Conservation (phyloP, 2,113 vertebrate species). For the Solenodon paradoxus region DNA sequence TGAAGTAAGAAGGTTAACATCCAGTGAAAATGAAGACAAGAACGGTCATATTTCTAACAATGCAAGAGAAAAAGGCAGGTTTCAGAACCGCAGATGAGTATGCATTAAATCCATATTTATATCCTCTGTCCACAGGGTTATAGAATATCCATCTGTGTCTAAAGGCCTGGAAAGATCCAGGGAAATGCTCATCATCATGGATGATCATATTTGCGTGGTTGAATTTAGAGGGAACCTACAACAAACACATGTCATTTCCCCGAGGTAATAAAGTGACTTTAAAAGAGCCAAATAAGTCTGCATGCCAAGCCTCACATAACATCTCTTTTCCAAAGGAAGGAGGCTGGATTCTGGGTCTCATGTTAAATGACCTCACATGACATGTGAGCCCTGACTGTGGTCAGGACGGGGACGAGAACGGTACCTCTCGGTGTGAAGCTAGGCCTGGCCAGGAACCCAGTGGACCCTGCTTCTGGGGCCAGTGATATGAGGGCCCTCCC, state of each 20-base stretch:
- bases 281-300: neutral
- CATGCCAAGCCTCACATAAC: neutral
- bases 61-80: fast-evolving
- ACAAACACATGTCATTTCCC: neutral
- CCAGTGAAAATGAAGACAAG: neutral
- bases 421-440: fast-evolving
- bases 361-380: neutral
- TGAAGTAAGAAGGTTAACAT: neutral
- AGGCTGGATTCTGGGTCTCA: neutral
- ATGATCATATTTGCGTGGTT: neutral
- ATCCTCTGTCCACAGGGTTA: neutral
- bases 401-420: neutral
- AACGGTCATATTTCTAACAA: neutral
- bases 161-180: neutral
- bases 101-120: neutral
- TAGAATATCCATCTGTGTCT: neutral
- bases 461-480: neutral
- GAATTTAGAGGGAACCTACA: neutral
- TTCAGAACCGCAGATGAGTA: neutral
- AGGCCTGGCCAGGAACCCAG: neutral
- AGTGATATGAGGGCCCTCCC: fast-evolving
- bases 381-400: neutral
- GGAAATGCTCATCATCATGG: neutral
- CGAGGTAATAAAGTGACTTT: neutral
- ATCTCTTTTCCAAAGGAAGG: neutral